Evolutionary conservation across 2,797 vertebrate genomes (phyloP), one percentile per base, ranked within the genome.

Genomic region (Sciurus carolinensis): DNA sequence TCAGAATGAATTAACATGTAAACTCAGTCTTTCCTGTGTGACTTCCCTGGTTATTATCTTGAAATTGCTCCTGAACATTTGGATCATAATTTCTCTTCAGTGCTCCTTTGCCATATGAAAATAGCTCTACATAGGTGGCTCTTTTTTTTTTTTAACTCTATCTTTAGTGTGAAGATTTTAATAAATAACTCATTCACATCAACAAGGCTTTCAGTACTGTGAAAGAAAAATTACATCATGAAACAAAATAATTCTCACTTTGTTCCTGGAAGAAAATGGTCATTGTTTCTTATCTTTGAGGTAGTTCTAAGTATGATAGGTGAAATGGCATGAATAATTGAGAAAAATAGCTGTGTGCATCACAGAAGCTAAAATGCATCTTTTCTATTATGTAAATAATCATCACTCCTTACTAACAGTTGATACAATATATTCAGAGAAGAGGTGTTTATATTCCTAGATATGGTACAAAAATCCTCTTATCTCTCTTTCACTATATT

Each of bases 201-300:
- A 98, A 83, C 73, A 84, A 97, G 72, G 82, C 92, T 98, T 97
- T 96, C 96, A 96, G 87, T 96, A 97, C 89, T 88, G 84, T 0
- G 0, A 95, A 97, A 97, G 77, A 95, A 96, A 76, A 83, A 94
- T 93, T 94, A 82, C 91, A 93, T 92, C 97, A 95, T 88, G 89
- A 97, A 98, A 94, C 18, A 67, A 96, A 97, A 97, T 94, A 98
- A 97, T 96, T 97, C 96, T 98, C 15, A 69, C 97, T 98, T 98
- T 95, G 84, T 97, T 96, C 77, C 95, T 98, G 91, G 90, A 97
- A 97, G 96, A 96, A 98, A 96, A 95, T 96, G 87, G 0, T 0
- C 54, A 92, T 95, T 96, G 94, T 96, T 98, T 98, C 97, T 97
- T 97, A 95, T 97, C 96, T 98, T 76, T 95, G 77, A 26, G 0